phyloP scores from a whole-genome alignment of 1,140 invertebrate species.

The Pogonognathellus flavescens region DNA sequence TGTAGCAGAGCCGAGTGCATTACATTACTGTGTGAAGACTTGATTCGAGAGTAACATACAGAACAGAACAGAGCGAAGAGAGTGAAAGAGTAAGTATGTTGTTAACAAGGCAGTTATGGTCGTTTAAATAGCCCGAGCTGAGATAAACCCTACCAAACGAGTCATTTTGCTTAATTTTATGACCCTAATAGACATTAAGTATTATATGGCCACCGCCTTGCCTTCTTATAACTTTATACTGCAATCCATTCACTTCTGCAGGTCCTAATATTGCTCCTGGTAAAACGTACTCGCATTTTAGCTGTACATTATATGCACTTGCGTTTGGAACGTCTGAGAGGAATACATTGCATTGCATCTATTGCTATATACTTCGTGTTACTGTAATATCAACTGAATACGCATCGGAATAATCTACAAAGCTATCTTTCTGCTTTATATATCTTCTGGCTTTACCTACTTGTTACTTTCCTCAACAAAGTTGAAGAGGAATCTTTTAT shows the following conservation, averaged over 20 bases:
- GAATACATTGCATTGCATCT: no score
- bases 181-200: conserved; percentile 65
- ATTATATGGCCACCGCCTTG: conserved; percentile 57
- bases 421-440: not conserved
- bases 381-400: no score
- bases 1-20: conserved; percentile 8
- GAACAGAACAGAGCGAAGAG: not conserved
- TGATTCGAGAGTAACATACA: not conserved
- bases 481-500: no score
- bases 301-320: not conserved
- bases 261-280: not conserved
- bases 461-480: not conserved
- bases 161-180: conserved; percentile 65
- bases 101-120: conserved; percentile 63
- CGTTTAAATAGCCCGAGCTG: conserved; percentile 58
- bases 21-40: not conserved
- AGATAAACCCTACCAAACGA: conserved; percentile 60
- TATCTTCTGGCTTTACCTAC: conserved; percentile 6
- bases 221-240: conserved; percentile 1
- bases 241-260: not conserved
- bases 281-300: not conserved
- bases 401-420: no score
- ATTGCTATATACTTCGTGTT: no score
- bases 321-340: not conserved
- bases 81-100: conserved; percentile 55